Conservation (phyloP, 1,140 invertebrate species). For the Eupeodes corollae region DNA sequence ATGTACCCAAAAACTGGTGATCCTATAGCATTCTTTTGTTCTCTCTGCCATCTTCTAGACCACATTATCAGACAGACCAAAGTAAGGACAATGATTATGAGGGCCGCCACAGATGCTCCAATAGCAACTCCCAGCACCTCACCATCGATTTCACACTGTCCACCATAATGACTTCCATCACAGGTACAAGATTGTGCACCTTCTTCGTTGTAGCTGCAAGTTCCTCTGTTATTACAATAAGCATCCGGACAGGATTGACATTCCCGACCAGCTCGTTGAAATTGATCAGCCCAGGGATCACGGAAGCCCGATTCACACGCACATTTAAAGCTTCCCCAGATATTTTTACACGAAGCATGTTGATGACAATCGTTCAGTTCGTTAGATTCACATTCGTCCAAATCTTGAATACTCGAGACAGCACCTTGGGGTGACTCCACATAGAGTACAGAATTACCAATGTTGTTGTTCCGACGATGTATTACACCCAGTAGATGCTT, state of each 20-base stretch:
- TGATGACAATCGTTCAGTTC: slow-evolving; percentile 87
- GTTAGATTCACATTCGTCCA: slow-evolving; percentile 76
- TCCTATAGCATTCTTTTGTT: slow-evolving; percentile 64
- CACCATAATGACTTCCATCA: slow-evolving; percentile 73
- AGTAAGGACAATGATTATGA: slow-evolving; percentile 78
- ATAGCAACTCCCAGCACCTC: slow-evolving; percentile 83
- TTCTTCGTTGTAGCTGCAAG: slow-evolving; percentile 60
- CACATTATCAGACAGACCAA: slow-evolving; percentile 79
- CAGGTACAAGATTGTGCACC: slow-evolving; percentile 71
- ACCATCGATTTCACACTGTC: slow-evolving; percentile 79
- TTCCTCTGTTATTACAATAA: slow-evolving; percentile 73
- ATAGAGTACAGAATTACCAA: slow-evolving; percentile 72
- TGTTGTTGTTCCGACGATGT: slow-evolving; percentile 67
- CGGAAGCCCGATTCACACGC: slow-evolving; percentile 67
- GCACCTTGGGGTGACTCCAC: slow-evolving; percentile 68
- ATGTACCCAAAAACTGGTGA: slow-evolving; percentile 75
- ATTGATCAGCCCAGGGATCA: slow-evolving; percentile 53
- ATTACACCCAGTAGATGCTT: slow-evolving; percentile 75
- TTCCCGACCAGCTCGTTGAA: slow-evolving; percentile 52
- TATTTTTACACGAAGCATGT: slow-evolving; percentile 75
- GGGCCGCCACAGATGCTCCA: slow-evolving; percentile 74
- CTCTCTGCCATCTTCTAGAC: slow-evolving; percentile 81
- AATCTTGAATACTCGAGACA: slow-evolving; percentile 62
- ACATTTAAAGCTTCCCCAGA: slow-evolving; percentile 80
- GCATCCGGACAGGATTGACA: slow-evolving; percentile 65